Conservation (phyloP, 2,797 vertebrate genomes). For the Micropoecilia bifurca region DNA sequence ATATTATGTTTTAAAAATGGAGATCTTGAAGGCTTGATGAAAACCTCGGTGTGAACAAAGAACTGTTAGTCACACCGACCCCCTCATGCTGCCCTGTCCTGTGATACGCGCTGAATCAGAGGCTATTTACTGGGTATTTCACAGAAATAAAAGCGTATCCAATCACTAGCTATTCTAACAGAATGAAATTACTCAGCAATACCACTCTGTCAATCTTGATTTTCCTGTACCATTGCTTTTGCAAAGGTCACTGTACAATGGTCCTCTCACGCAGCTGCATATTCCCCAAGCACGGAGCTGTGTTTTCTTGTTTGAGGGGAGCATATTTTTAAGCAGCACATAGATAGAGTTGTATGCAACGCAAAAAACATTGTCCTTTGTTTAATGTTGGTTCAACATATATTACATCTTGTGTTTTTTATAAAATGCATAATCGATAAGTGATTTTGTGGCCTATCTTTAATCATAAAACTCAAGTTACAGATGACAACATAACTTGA, state of each 20-base stretch:
- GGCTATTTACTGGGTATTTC: conserved; percentile 62
- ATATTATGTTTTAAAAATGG: conserved; percentile 70
- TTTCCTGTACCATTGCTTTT: conserved; percentile 24
- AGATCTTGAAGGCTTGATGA: conserved; percentile 69
- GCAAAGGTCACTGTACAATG: conserved; percentile 14
- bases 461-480: neutral
- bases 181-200: conserved; percentile 57
- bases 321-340: conserved; percentile 14
- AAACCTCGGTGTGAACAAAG: conserved; percentile 72
- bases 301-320: conserved; percentile 14
- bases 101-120: conserved; percentile 63
- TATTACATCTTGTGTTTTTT: neutral
- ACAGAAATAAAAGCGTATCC: conserved; percentile 60
- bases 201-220: conserved; percentile 34
- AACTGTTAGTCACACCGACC: conserved; percentile 70
- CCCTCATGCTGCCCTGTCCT: conserved; percentile 48
- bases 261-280: neutral
- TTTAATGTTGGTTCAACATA: conserved; percentile 7
- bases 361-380: conserved; percentile 2
- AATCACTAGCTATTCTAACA: conserved; percentile 69
- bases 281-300: conserved; percentile 3
- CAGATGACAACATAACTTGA: neutral
- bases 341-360: neutral
- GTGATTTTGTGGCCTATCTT: neutral
- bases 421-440: neutral